Percentiles rank a stretch among this genome's conserved stretches.
These are phyloP conservation scores for Diabrotica balteata DNA, from an alignment of 2,888 invertebrate genomes.

Conservation along the genomic window DNA sequence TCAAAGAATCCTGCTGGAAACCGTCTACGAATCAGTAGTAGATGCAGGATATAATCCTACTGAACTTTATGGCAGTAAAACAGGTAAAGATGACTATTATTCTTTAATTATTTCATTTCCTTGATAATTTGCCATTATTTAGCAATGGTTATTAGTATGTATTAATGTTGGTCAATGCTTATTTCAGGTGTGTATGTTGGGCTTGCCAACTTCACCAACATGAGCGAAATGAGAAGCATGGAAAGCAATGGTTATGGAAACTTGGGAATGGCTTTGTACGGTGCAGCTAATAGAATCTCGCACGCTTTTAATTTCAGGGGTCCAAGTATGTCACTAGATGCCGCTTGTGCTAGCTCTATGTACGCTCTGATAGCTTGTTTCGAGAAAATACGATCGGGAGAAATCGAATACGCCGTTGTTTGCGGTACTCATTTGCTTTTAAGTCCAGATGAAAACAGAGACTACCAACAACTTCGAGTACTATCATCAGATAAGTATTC, in stretches of 20 bases:
- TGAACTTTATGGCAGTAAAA: conserved; percentile 43
- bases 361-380: conserved; percentile 40
- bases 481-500: conserved; percentile 9
- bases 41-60: conserved; percentile 47
- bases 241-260: not conserved
- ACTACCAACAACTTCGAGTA: conserved; percentile 1
- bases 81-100: conserved; percentile 30
- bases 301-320: conserved; percentile 44
- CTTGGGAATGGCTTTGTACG: not conserved
- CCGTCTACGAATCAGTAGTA: conserved; percentile 43
- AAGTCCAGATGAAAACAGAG: conserved; percentile 1
- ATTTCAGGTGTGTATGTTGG: not conserved
- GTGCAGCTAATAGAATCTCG: conserved; percentile 39
- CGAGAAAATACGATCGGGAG: conserved; percentile 26
- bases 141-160: no score
- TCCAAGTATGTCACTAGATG: conserved; percentile 44
- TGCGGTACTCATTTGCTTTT: conserved; percentile 57
- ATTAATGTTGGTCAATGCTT: no score
- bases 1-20: conserved; percentile 44
- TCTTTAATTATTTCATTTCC: no score
- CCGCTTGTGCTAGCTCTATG: conserved; percentile 43
- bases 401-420: conserved; percentile 33
- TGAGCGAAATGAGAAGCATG: not conserved
- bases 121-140: no score
- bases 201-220: not conserved